Evolutionary conservation across 2,113 vertebrate species (phyloP), one percentile per base, ranked within the genome.

Genomic region (Apteryx mantelli): DNA sequence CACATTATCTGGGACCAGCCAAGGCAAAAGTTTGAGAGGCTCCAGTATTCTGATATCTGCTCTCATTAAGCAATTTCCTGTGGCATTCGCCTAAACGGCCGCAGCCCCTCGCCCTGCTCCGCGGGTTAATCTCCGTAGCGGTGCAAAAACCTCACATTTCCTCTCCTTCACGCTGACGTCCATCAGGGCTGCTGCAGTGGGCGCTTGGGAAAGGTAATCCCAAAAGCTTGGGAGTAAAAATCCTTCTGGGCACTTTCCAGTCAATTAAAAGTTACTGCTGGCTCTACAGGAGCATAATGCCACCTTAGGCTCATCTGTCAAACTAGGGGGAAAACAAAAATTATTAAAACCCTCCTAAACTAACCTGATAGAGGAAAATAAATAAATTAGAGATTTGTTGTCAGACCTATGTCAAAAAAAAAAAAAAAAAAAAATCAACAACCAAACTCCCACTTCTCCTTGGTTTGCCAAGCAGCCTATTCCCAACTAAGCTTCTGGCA

Each of bases 21-120:
- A 93, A 90, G 89, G 91, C 91, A 96, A 95, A 40, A 84, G 82
- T 86, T 95, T 91, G 14, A 71, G 80, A 75, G 50, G 79, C 56
- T 65, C 65, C 88, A 65, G 97, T 94, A 94, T 71, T 85, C 65
- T 68, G 86, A 34, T 95, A 96, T 93, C 95, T 96, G 91, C 88
- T 82, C 86, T 91, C 93, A 90, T 95, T 93, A 96, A 96, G 90
- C 81, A 83, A 96, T 97, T 97, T 97, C 96, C 96, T 95, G 89
- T 52, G 78, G 89, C 90, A 95, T 96, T 95, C 93, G 94, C 55
- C 52, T 30, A 66, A 89, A 69, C 28, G 48, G 63, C 44, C 11
- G 2, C 55, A 55, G 8, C 73, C 60, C 64, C 50, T 50, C 69
- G 55, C 30, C 50, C 42, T 64, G n/a, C 63, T n/a, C 63, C 24